Evolutionary conservation across 2,888 invertebrate genomes (phyloP).

Genomic region (Ophion ventricosus): DNA sequence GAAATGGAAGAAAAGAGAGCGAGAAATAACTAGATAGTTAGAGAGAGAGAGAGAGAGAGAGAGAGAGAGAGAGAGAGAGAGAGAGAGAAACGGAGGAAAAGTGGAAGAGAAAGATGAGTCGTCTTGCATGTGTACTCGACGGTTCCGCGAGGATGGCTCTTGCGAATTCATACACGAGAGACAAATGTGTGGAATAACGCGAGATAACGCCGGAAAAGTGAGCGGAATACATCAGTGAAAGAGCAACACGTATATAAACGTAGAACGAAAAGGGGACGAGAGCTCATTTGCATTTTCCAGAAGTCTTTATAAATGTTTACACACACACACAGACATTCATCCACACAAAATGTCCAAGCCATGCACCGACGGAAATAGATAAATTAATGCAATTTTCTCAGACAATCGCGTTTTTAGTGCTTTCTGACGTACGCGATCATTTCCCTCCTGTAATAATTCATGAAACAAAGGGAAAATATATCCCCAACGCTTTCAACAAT

Average conservation of each 20-base stretch:
- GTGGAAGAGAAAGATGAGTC: conserved; percentile 29
- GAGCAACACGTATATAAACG: conserved; percentile 12
- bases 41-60: background rate
- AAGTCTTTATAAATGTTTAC: conserved; percentile 38
- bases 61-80: background rate
- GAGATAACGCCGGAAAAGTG: conserved; percentile 48
- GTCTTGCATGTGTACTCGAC: conserved; percentile 27
- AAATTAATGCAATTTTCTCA: conserved; percentile 25
- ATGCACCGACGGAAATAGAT: background rate
- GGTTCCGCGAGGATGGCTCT: conserved; percentile 37
- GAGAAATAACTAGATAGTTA: background rate
- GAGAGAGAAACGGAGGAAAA: background rate
- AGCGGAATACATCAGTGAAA: conserved; percentile 33
- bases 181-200: conserved; percentile 52
- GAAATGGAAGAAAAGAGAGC: conserved; percentile 3
- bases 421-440: conserved; percentile 9
- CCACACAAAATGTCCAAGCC: background rate
- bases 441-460: background rate
- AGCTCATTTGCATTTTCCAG: conserved; percentile 75
- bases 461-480: background rate
- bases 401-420: conserved; percentile 25
- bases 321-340: conserved; percentile 2
- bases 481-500: too few relatives aligned
- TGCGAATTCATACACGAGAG: conserved; percentile 41
- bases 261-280: conserved; percentile 48